Evolutionary conservation across 2,888 invertebrate species (phyloP).

Genomic region (Leucoptera coffeella): DNA sequence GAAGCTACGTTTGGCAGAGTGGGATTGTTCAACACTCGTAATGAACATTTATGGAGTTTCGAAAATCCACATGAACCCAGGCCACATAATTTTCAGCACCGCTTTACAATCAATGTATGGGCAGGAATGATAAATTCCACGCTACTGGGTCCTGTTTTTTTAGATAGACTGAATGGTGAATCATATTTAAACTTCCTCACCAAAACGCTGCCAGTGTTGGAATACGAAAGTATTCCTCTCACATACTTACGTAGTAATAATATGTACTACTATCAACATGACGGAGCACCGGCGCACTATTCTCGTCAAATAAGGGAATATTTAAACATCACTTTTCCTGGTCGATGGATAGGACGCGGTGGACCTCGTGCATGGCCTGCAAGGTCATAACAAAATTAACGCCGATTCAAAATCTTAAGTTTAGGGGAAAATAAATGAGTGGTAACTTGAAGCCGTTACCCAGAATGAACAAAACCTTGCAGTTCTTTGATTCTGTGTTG

Average conservation of each 20-base stretch:
- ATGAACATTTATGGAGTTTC: conserved; percentile 1
- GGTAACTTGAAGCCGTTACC: too few species aligned
- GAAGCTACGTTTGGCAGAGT: conserved; percentile 2
- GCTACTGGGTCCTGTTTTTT: neutral
- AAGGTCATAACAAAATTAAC: too few species aligned
- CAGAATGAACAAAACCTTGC: too few species aligned
- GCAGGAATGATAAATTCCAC: neutral
- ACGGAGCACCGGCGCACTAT: neutral
- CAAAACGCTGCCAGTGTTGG: too few species aligned
- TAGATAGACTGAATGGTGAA: neutral
- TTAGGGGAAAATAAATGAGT: too few species aligned
- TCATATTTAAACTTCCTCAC: neutral
- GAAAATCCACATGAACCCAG: neutral
- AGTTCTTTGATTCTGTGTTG: too few species aligned
- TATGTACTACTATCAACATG: too few species aligned
- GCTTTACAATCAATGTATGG: neutral
- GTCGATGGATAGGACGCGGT: neutral
- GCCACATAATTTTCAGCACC: neutral
- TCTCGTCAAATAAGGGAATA: neutral
- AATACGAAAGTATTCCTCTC: too few species aligned
- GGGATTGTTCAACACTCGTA: conserved; percentile 2
- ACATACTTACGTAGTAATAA: too few species aligned
- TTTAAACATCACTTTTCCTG: neutral
- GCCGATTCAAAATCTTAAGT: too few species aligned
- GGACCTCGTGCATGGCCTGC: neutral